Evolutionary conservation across 2,797 vertebrate genomes (phyloP).

Genomic region (Knipowitschia caucasica): DNA sequence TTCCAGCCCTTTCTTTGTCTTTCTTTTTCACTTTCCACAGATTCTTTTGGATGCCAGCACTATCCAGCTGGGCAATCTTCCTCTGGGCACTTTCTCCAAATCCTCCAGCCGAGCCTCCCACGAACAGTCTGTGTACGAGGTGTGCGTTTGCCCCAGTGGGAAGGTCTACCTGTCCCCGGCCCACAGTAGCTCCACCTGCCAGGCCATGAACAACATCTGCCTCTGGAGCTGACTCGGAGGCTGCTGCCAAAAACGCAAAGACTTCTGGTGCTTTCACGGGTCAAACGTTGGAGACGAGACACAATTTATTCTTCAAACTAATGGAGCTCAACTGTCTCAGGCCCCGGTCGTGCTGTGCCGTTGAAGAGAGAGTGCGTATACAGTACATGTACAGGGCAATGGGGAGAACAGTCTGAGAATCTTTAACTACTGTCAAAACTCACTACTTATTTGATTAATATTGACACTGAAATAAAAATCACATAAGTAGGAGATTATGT

Average conservation of each 20-base stretch:
- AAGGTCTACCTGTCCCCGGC: slow-evolving; percentile 88
- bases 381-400: no score
- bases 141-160: slow-evolving; percentile 90
- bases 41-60: slow-evolving; percentile 86
- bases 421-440: no score
- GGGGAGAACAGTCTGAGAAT: no score
- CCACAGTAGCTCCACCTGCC: slow-evolving; percentile 86
- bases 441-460: no score
- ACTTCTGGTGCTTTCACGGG: not conserved
- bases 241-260: slow-evolving; percentile 23
- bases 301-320: not conserved
- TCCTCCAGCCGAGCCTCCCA: slow-evolving; percentile 49
- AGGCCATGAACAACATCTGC: slow-evolving; percentile 89
- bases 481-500: no score
- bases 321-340: not conserved
- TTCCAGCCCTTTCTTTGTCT: slow-evolving; percentile 14
- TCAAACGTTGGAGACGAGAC: not conserved
- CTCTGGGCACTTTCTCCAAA: slow-evolving; percentile 75
- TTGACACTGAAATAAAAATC: no score
- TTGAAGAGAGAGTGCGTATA: no score
- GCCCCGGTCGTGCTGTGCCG: not conserved
- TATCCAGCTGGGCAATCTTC: slow-evolving; percentile 85
- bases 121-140: slow-evolving; percentile 83
- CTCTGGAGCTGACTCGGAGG: slow-evolving; percentile 78
- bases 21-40: slow-evolving; percentile 52